A percentile compares a stretch with the other conserved stretches of the same genome.
phyloP scores from a whole-genome alignment of 2,888 invertebrate species.

The Drosophila mimica region DNA sequence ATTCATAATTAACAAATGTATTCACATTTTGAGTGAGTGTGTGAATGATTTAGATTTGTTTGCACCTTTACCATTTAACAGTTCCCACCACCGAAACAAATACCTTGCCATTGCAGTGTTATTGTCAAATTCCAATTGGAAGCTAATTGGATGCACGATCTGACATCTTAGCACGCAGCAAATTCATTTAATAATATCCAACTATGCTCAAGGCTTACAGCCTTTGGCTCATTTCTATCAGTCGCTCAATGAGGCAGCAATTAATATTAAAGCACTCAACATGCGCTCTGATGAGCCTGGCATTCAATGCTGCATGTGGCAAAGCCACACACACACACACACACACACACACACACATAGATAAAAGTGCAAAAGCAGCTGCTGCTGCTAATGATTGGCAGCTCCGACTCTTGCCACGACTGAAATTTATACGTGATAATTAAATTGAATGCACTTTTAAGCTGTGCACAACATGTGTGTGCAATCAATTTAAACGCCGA shows the following conservation, averaged over 20 bases:
- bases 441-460: slow-evolving; percentile 80
- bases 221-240: not conserved
- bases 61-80: not conserved
- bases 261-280: slow-evolving; percentile 50
- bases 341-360: slow-evolving; percentile 15
- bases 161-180: not conserved
- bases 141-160: not conserved
- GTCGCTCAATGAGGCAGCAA: slow-evolving; percentile 1
- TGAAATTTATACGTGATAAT: slow-evolving; percentile 76
- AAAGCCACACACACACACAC: slow-evolving; percentile 62
- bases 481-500: slow-evolving; percentile 65
- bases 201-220: not conserved
- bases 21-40: not conserved
- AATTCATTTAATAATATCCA: not conserved
- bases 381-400: slow-evolving; percentile 41
- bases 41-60: not conserved
- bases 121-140: not conserved
- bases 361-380: not conserved
- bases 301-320: slow-evolving; percentile 27
- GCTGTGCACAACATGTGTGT: slow-evolving; percentile 72
- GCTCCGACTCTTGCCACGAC: slow-evolving; percentile 34
- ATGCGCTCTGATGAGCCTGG: slow-evolving; percentile 32
- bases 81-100: not conserved
- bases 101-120: not conserved
- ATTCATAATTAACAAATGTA: not conserved